Conservation (phyloP, 2,113 vertebrate species). For the Silurus glanis region DNA sequence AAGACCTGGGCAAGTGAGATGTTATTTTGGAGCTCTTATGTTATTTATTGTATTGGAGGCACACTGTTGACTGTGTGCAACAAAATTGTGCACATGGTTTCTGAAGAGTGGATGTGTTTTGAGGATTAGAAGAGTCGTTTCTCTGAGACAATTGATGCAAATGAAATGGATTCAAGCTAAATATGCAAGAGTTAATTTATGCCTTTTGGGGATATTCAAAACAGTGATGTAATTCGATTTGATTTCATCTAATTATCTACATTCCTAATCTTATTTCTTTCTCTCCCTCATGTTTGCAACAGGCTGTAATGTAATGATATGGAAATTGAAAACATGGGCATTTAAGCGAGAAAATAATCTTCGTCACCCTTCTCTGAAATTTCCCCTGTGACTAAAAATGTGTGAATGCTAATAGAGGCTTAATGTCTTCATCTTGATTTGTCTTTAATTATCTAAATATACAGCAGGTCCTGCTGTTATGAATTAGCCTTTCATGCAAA, state of each 20-base stretch:
- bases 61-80: not conserved
- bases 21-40: conserved; percentile 7
- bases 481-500: not conserved
- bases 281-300: not conserved
- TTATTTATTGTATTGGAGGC: not conserved
- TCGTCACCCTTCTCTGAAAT: not conserved
- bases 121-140: not conserved
- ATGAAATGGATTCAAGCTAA: not conserved
- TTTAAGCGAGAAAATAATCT: not conserved
- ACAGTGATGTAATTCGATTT: not conserved
- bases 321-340: not conserved
- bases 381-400: not conserved
- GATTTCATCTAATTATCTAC: not conserved
- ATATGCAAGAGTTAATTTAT: not conserved
- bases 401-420: not conserved
- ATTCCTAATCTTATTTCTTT: not conserved
- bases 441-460: not conserved
- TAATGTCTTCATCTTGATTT: not conserved
- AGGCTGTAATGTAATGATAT: not conserved
- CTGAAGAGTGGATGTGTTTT: not conserved
- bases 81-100: not conserved
- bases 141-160: too few relatives aligned
- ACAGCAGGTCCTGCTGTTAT: not conserved
- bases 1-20: not conserved
- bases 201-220: not conserved